A percentile compares a stretch with the other conserved stretches of the same genome.
These are phyloP conservation scores for Trachymyrmex cornetzi DNA, from an alignment of 1,140 invertebrate species.

Conservation along the genomic window DNA sequence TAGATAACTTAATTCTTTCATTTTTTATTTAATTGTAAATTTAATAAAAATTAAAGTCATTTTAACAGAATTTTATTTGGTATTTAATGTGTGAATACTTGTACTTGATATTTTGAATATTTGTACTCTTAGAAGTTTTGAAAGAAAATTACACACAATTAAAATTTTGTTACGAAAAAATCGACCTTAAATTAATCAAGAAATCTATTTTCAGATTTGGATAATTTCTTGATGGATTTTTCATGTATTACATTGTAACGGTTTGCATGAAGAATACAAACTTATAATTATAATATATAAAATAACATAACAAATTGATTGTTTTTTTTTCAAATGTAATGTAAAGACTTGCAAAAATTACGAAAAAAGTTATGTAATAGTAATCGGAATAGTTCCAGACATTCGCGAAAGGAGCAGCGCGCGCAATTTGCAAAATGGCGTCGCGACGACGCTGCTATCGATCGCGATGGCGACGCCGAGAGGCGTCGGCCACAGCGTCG, in stretches of 20 bases:
- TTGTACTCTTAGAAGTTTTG: not conserved
- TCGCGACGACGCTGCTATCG: constrained; percentile 77
- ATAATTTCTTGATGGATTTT: not conserved
- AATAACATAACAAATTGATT: not conserved
- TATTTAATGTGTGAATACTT: not conserved
- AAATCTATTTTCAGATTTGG: not conserved
- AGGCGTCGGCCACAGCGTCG: constrained; percentile 72
- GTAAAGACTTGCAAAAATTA: not conserved
- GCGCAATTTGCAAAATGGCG: constrained; percentile 80
- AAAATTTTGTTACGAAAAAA: not conserved
- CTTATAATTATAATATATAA: not conserved
- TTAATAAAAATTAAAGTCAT: not conserved
- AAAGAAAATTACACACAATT: not conserved
- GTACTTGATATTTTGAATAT: not conserved
- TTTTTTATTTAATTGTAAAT: not conserved
- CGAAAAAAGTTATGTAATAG: not conserved
- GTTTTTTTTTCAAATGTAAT: not conserved
- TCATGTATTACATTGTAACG: not conserved
- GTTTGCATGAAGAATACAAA: not conserved
- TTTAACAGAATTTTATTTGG: constrained; percentile 1
- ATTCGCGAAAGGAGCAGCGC: constrained; percentile 26
- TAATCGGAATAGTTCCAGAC: not conserved
- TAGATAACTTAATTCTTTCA: not conserved
- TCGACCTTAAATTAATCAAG: not conserved
- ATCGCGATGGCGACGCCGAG: constrained; percentile 83